phyloP scores from a whole-genome alignment of 2,113 vertebrate genomes.

The Misgurnus anguillicaudatus region DNA sequence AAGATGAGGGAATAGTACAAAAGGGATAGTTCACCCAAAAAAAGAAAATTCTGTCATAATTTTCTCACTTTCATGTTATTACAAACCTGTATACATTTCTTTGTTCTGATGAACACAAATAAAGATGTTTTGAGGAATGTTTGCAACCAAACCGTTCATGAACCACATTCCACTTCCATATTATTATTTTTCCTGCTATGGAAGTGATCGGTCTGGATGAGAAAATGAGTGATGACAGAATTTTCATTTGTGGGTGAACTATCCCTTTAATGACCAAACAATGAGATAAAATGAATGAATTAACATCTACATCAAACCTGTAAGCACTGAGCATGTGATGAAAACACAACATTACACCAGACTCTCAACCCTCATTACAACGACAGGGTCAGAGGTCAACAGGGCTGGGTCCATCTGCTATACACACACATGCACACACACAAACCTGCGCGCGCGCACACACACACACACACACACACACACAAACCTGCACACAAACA shows the following conservation, averaged over 20 bases:
- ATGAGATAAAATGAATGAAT: conserved; percentile 17
- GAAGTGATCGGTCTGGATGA: too few species aligned
- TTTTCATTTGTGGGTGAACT: too few species aligned
- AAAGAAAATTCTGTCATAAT: too few species aligned
- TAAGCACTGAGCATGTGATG: conserved; percentile 67
- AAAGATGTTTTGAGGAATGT: too few species aligned
- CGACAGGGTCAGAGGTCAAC: conserved; percentile 44
- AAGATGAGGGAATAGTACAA: not conserved
- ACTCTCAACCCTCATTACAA: conserved; percentile 47
- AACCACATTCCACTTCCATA: too few species aligned
- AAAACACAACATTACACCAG: conserved; percentile 84
- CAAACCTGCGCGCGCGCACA: not conserved
- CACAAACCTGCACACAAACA: conserved; percentile 27
- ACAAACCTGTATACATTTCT: too few species aligned
- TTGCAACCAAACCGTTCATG: too few species aligned
- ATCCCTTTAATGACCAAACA: conserved; percentile 27
- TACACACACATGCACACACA: conserved; percentile 15
- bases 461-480: conserved; percentile 10
- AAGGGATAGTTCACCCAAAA: too few species aligned
- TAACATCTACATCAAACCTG: conserved; percentile 11
- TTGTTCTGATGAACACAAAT: too few species aligned
- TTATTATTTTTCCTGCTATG: too few species aligned
- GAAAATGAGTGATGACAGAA: too few species aligned
- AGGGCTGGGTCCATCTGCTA: conserved; percentile 66
- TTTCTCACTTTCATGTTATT: too few species aligned